These are phyloP conservation scores for Napeogenes sylphis DNA, from an alignment of 2,888 invertebrate species.

Conservation along the genomic window DNA sequence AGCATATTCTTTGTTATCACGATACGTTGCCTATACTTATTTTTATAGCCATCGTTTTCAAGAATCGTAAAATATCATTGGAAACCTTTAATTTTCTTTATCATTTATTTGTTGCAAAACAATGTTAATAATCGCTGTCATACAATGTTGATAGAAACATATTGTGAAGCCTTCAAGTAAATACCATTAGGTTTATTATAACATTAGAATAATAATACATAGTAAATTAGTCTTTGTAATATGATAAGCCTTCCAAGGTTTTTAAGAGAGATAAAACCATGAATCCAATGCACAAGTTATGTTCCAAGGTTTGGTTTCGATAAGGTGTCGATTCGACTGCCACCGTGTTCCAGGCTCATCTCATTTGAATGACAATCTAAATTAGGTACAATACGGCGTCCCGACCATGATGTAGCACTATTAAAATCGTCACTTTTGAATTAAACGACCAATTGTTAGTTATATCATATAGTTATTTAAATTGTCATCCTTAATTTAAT, in stretches of 20 bases:
- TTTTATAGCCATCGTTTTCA: slow-evolving; percentile 65
- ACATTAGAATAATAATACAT: not conserved
- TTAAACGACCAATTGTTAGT: slow-evolving; percentile 42
- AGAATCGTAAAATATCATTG: slow-evolving; percentile 71
- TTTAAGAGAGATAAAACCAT: no score
- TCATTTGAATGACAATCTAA: slow-evolving; percentile 71
- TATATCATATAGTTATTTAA: no score
- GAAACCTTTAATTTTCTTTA: slow-evolving; percentile 73
- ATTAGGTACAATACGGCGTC: slow-evolving; percentile 73
- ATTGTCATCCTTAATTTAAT: no score
- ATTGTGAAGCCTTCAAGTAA: slow-evolving; percentile 7
- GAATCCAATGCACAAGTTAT: no score
- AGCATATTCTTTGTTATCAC: slow-evolving; percentile 29
- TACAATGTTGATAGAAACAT: slow-evolving; percentile 47
- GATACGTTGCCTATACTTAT: slow-evolving; percentile 51
- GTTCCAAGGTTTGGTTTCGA: no score
- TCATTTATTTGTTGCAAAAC: slow-evolving; percentile 63
- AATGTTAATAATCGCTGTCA: slow-evolving; percentile 58
- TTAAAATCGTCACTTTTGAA: slow-evolving; percentile 46
- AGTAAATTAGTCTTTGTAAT: no score
- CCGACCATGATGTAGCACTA: slow-evolving; percentile 61
- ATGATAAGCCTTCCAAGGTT: no score
- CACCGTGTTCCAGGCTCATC: slow-evolving; percentile 59
- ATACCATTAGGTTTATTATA: not conserved
- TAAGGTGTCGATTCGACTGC: slow-evolving; percentile 65